Evolutionary conservation across 2,113 vertebrate species (phyloP).

Genomic region (Microcebus tavaratra): DNA sequence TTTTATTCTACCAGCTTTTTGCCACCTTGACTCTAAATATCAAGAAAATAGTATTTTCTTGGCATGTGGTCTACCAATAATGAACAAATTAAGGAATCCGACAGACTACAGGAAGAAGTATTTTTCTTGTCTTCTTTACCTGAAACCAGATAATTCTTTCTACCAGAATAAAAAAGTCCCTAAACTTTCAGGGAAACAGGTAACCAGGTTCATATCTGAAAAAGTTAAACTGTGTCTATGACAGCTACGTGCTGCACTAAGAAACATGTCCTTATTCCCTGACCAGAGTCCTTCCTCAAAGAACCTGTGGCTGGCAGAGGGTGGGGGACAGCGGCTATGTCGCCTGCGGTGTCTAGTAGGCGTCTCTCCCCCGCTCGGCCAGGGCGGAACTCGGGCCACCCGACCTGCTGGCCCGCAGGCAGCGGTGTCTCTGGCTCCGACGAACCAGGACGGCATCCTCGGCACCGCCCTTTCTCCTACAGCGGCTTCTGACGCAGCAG

Average conservation of each 20-base stretch:
- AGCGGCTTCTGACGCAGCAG: background rate
- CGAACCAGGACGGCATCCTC: too few relatives aligned
- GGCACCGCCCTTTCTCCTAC: too few relatives aligned
- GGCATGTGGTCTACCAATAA: background rate
- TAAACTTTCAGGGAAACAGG: background rate
- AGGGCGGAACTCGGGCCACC: background rate
- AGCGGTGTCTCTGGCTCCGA: background rate
- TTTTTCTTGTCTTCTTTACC: background rate
- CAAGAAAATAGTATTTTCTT: background rate
- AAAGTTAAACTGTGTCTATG: background rate
- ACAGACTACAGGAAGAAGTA: background rate
- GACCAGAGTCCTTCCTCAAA: background rate
- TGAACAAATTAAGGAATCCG: background rate
- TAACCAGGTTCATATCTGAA: background rate
- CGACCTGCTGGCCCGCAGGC: background rate
- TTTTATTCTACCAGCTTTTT: background rate
- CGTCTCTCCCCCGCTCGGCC: background rate
- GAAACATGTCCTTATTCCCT: background rate
- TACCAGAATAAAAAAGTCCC: background rate
- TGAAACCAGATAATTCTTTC: background rate
- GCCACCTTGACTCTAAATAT: background rate
- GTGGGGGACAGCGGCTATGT: background rate
- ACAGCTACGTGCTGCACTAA: fast-evolving
- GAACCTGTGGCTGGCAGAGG: background rate
- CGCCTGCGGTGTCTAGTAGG: too few relatives aligned